Evolutionary conservation across 2,113 vertebrate genomes (phyloP).

Genomic region (Mastomys coucha): DNA sequence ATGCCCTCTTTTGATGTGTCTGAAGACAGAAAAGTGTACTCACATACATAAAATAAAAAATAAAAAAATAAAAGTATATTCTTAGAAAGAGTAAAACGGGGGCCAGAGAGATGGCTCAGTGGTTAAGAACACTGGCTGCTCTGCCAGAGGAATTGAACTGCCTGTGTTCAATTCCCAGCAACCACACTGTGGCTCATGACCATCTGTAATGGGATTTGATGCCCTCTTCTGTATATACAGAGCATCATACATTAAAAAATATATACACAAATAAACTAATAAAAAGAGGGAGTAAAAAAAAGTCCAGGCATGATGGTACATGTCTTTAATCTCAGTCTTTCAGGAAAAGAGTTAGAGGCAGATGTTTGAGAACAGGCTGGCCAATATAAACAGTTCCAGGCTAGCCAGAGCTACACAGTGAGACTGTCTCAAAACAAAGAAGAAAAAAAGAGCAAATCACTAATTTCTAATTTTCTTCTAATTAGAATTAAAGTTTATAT

Average conservation of each 20-base stretch:
- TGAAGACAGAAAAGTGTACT: too few species aligned
- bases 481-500: conserved; percentile 54
- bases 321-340: neutral
- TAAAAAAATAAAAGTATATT: conserved; percentile 5
- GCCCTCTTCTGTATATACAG: too few species aligned
- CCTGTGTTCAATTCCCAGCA: too few species aligned
- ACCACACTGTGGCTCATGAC: too few species aligned
- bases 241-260: too few species aligned
- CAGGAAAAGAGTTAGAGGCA: neutral
- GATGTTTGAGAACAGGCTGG: neutral
- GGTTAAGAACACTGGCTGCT: too few species aligned
- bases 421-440: neutral
- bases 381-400: neutral
- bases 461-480: conserved; percentile 44
- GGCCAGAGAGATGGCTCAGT: too few species aligned
- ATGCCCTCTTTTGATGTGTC: too few species aligned
- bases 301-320: neutral
- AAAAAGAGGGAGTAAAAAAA: neutral
- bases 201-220: too few species aligned
- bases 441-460: neutral
- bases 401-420: neutral
- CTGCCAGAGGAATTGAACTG: too few species aligned
- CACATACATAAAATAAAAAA: too few species aligned
- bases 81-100: neutral
- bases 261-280: too few species aligned